Evolutionary conservation across 2,113 vertebrate species (phyloP).

Genomic region (Mungos mungo): DNA sequence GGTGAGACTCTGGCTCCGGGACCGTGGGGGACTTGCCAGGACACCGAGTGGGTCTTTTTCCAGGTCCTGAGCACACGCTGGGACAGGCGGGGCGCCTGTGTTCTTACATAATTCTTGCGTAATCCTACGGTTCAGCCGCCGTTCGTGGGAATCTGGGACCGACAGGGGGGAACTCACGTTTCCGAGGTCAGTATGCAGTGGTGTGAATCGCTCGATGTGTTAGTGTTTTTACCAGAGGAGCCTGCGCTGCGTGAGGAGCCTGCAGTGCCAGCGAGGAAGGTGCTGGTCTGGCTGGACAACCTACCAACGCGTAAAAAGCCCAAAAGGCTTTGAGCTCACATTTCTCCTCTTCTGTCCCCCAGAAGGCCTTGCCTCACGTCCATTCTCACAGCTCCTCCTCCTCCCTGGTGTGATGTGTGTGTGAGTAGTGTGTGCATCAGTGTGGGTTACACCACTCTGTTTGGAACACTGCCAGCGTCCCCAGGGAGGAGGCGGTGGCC

Average conservation of each 20-base stretch:
- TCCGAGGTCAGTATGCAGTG: not conserved
- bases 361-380: not conserved
- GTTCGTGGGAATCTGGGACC: not conserved
- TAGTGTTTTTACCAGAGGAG: not conserved
- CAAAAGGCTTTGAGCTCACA: not conserved
- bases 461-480: not conserved
- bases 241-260: not conserved
- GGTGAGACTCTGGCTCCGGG: not conserved
- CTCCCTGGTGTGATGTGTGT: not conserved
- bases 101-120: not conserved
- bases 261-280: not conserved
- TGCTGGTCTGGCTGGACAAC: not conserved
- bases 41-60: not conserved
- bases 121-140: not conserved
- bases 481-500: no score
- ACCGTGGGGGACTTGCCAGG: not conserved
- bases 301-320: not conserved
- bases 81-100: rapidly evolving
- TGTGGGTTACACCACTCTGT: not conserved
- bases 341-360: not conserved
- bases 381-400: not conserved
- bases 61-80: not conserved
- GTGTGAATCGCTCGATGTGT: not conserved
- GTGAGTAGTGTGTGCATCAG: not conserved
- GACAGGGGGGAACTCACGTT: not conserved